Base-by-base conservation (phyloP, 2,888 invertebrate species). In the Drosophila prostipennis region DNA sequence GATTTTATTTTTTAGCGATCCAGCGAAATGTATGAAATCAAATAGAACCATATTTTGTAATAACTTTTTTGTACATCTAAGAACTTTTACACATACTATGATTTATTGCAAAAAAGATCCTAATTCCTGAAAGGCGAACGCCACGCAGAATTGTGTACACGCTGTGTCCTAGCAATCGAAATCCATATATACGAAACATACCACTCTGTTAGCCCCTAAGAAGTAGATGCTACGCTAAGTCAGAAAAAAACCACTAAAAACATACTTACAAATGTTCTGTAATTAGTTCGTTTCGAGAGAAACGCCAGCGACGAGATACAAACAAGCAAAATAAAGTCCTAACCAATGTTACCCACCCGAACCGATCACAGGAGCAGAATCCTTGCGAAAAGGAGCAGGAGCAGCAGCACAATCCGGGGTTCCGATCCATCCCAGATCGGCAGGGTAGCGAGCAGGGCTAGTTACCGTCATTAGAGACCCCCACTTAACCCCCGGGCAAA, bases 261-360 rank as follows among this genome's bases (percentile, higher is more conserved):
- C 69, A 76, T 42, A 70, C 32, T 19, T 52, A 61, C 40, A 65
- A 58, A 69, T 63, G 51, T 58, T 56, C 71, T 85, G 82, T 82
- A 85, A 73, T 72, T 79, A 82, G 80, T 72, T 71, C 68, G 64
- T 72, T 77, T 55, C 67, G 56, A 69, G 73, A 70, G 58, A 53
- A 67, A 49, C 55, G 36, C 42, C 23, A 37, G 59, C 40, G 64
- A 46, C 42, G 32, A 64, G 42, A 61, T 48, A 69, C 68, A 32
- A 65, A 69, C 68, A 32, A 65, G 49, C 58, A 65, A 80, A 86
- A 86, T 82, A 82, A 82, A 86, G 53, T 48, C 43, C 40, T 43
- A 70, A 69, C 69, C 73, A 79, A 79, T 83, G 72, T 80, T 86
- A 86, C 83, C 83, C 80, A 86, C 86, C 82, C 65, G 56, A 72